Percentiles rank a stretch among this genome's conserved stretches.
These are phyloP conservation scores for Ptychoptera contaminata DNA, from an alignment of 2,888 invertebrate species.

Conservation along the genomic window DNA sequence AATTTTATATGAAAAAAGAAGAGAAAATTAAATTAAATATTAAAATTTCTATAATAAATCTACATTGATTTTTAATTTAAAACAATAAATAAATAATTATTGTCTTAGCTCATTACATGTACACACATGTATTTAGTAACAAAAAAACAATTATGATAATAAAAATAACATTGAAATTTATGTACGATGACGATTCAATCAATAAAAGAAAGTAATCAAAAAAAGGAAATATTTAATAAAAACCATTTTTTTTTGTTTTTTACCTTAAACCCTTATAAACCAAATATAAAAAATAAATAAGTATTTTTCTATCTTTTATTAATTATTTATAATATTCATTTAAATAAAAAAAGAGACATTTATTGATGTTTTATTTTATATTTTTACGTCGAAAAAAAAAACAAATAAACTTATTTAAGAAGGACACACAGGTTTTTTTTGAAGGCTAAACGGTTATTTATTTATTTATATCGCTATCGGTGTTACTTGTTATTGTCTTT, in stretches of 20 bases:
- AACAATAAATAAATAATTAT: background rate
- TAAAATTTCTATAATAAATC: constrained; percentile 6
- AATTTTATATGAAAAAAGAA: constrained; percentile 6
- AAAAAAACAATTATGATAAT: background rate
- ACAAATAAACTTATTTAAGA: background rate
- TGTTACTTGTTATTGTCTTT: too few relatives aligned
- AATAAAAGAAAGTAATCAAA: too few relatives aligned
- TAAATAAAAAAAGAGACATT: background rate
- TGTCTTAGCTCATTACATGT: background rate
- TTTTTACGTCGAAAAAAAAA: background rate
- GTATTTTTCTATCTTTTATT: too few relatives aligned
- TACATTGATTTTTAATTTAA: background rate
- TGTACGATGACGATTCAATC: too few relatives aligned
- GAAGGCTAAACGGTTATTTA: background rate
- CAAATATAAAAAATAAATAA: too few relatives aligned
- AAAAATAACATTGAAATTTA: too few relatives aligned
- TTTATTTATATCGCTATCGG: too few relatives aligned
- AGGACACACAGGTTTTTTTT: background rate
- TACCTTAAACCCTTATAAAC: too few relatives aligned
- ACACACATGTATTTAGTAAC: background rate
- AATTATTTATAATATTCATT: background rate
- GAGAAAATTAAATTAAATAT: background rate
- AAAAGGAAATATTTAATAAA: too few relatives aligned
- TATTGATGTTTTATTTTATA: background rate
- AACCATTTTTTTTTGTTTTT: too few relatives aligned